phyloP scores from a whole-genome alignment of 1,140 invertebrate genomes.

The Drosophila pseudoobscura region DNA sequence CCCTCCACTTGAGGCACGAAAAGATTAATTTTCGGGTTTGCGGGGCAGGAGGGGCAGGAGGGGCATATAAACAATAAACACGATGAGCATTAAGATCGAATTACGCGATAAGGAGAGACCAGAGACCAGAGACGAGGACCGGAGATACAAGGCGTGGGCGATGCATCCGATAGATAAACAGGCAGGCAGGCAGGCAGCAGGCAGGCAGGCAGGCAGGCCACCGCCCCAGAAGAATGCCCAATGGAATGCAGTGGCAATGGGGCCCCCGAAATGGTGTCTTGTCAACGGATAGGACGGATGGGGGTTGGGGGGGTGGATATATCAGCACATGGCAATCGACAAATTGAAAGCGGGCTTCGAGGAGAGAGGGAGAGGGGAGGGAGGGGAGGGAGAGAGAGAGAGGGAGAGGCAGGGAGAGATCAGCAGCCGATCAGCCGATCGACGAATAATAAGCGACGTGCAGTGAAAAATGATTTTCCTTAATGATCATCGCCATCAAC shows the following conservation, averaged over 20 bases:
- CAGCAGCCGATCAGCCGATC: conserved; percentile 23
- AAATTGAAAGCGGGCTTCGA: conserved; percentile 56
- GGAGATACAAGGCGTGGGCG: conserved; percentile 42
- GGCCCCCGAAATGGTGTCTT: conserved; percentile 42
- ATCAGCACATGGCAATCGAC: conserved; percentile 67
- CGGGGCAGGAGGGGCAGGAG: conserved; percentile 6
- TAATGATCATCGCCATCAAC: conserved; percentile 38
- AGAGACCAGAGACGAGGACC: too few species aligned
- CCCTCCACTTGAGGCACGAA: conserved; percentile 36
- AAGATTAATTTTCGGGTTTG: conserved; percentile 65
- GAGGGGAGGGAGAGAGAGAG: too few species aligned
- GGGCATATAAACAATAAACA: conserved; percentile 61
- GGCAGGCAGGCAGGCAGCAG: conserved; percentile 15
- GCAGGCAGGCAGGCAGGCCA: conserved; percentile 12
- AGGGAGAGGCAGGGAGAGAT: not conserved
- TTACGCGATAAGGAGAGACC: conserved; percentile 58
- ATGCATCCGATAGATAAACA: conserved; percentile 40
- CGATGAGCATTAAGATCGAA: conserved; percentile 77
- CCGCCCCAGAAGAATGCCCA: conserved; percentile 23
- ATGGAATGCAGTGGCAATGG: conserved; percentile 68
- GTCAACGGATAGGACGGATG: not conserved
- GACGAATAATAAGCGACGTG: conserved; percentile 55
- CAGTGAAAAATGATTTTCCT: conserved; percentile 69
- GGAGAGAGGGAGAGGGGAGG: not conserved
- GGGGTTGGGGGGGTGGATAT: conserved; percentile 1